Evolutionary conservation across 1,140 invertebrate genomes (phyloP).

Genomic region (Hermetia illucens): DNA sequence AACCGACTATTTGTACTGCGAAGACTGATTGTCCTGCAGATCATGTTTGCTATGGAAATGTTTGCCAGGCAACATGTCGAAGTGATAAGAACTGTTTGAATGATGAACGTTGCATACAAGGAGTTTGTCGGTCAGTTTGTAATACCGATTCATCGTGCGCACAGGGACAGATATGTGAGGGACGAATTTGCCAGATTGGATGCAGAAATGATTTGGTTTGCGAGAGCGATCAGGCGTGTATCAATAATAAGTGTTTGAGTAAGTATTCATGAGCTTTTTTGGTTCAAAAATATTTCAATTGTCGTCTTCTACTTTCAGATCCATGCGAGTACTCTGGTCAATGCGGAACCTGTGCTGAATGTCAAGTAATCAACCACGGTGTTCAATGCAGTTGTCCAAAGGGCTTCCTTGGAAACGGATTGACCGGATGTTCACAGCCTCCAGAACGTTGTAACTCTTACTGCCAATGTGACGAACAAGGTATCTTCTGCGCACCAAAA

Average conservation of each 20-base stretch:
- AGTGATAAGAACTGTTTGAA: constrained; percentile 68
- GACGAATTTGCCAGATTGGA: constrained; percentile 68
- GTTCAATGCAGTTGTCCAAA: constrained; percentile 70
- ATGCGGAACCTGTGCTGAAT: constrained; percentile 73
- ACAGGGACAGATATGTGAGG: constrained; percentile 70
- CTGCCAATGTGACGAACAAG: constrained; percentile 62
- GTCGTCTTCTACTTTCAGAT: constrained; percentile 38
- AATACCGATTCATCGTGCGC: constrained; percentile 71
- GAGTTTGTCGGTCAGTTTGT: constrained; percentile 67
- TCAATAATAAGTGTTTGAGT: constrained; percentile 68
- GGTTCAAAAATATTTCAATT: constrained; percentile 32
- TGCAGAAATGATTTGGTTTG: constrained; percentile 73
- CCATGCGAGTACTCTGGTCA: constrained; percentile 50
- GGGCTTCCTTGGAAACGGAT: constrained; percentile 66
- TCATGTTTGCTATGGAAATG: constrained; percentile 55
- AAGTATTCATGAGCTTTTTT: too few species aligned
- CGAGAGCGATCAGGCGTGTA: constrained; percentile 53
- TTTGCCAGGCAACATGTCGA: constrained; percentile 58
- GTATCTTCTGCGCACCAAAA: constrained; percentile 50
- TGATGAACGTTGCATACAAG: constrained; percentile 68
- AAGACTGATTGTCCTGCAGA: constrained; percentile 50
- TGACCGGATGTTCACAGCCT: constrained; percentile 53
- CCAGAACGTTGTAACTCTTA: constrained; percentile 46
- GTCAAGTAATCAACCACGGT: constrained; percentile 66
- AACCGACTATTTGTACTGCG: constrained; percentile 41